Evolutionary conservation across 2,888 invertebrate species (phyloP), one percentile per base, ranked within the genome.

Genomic region (Syritta pipiens): DNA sequence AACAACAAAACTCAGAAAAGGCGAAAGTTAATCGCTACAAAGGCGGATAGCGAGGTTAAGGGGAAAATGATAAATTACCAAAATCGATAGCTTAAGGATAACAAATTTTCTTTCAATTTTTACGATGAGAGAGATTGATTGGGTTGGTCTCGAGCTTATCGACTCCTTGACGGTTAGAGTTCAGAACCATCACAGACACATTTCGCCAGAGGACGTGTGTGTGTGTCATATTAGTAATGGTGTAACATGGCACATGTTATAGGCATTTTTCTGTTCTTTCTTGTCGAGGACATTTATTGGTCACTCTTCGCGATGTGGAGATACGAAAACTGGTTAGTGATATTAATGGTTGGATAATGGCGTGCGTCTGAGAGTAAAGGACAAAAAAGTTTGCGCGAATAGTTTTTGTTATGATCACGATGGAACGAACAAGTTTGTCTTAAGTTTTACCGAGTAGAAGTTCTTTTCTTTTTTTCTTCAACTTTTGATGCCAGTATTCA

Each of bases 41-140:
- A 51, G 32, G 48, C 14, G 22, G 40, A 40, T 20, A 12, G 44
- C 24, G 40, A 32, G 44, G 35, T 46, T 10, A 44, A 30, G 26
- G 28, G 51, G 35, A 44, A 67, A 75, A 74, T 65, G 67, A 75
- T 74, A 74, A 74, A 74, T 75, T 67, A 68, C 68, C 46, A 37
- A 53, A 67, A 60, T 48, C 67, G 28, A 67, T 67, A 51, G 74
- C 65, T 74, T 51, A 74, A 59, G 72, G 57, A 74, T 74, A 74
- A 74, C 72, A 74, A 74, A 74, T 74, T 74, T 67, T 67, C 72
- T 65, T 65, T 74, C 65, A 74, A 74, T 67, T 74, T 60, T 67
- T 53, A 48, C 51, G 51, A 74, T 60, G 67, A 67, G 51, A 68
- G 59, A 74, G 67, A 74, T 74, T 67, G 74, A 74, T 74, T 74